These are phyloP conservation scores for Orchestia grillus DNA, from an alignment of 1,140 invertebrate species.

Conservation along the genomic window DNA sequence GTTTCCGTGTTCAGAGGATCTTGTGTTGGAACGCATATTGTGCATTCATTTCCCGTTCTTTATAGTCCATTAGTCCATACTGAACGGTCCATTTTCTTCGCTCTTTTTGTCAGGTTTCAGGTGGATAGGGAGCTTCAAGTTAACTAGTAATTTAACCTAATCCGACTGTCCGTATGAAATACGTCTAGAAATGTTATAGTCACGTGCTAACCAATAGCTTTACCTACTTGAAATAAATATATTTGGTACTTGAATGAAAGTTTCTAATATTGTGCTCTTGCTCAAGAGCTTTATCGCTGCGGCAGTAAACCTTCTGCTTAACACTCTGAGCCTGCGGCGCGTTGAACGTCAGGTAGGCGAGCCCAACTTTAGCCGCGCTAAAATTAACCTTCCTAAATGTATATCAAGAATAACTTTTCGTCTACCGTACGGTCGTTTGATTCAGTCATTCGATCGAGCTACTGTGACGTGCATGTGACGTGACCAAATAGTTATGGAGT, in stretches of 20 bases:
- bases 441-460: neutral
- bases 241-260: neutral
- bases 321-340: neutral
- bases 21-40: no score
- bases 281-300: neutral
- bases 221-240: neutral
- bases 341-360: neutral
- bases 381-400: neutral
- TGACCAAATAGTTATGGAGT: neutral
- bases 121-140: no score
- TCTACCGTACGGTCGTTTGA: no score
- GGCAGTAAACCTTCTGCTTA: neutral
- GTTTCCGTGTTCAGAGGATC: no score
- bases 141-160: no score
- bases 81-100: no score
- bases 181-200: no score
- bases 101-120: no score
- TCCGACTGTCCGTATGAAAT: neutral
- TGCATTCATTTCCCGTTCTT: no score
- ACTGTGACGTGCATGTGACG: neutral
- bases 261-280: neutral
- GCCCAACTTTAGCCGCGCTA: neutral
- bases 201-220: no score
- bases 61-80: no score
- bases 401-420: no score